Base-by-base conservation (phyloP, 2,888 invertebrate genomes). In the Dyspetes luteomarginatus region DNA sequence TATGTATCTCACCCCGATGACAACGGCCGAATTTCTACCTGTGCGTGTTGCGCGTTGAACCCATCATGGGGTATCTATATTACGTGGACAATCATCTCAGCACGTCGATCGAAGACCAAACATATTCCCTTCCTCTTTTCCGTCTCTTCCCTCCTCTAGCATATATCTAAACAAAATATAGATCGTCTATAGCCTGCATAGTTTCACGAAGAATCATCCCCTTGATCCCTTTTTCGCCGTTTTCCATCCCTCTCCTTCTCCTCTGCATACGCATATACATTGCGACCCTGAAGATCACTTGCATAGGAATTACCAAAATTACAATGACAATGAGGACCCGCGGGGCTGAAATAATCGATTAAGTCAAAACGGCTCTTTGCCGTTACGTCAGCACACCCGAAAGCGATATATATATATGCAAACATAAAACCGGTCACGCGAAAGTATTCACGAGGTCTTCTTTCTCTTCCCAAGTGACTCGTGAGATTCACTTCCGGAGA, bases 291-390 rank as follows among this genome's bases (percentile, higher is more conserved):
- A 43, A 67, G 52, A 75, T 71, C 50, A 17, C 41, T 7, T 43
- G 62, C 76, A 77, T 72, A 68, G 62, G 72, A 77, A 81, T 81
- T 68, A 76, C 76, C 41, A 62, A 50, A 48, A 81, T 81, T 81
- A 73, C 62, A 76, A 81, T 81, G 62, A 81, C 81, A 81, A 81
- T 77, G 81, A 43, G 62, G 15, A n/a, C 55, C 72, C 67, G 52
- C 62, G 56, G 76, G 60, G 68, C 56, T 41, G 22, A 76, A 68
- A 73, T 76, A 76, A 81, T 81, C 81, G 76, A 77, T 73, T 60
- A 75, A 80, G 64, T 80, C 75, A 60, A 43, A 67, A 74, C 28
- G 22, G 41, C 43, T 43, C 9, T 24, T 52, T 56, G 41, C 78
- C 78, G 78, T 78, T 73, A 60, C 73, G 67, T 73, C 73, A 64